A percentile compares a stretch with the other conserved stretches of the same genome.
phyloP scores from a whole-genome alignment of 2,888 invertebrate species.

The Ametastegia equiseti region DNA sequence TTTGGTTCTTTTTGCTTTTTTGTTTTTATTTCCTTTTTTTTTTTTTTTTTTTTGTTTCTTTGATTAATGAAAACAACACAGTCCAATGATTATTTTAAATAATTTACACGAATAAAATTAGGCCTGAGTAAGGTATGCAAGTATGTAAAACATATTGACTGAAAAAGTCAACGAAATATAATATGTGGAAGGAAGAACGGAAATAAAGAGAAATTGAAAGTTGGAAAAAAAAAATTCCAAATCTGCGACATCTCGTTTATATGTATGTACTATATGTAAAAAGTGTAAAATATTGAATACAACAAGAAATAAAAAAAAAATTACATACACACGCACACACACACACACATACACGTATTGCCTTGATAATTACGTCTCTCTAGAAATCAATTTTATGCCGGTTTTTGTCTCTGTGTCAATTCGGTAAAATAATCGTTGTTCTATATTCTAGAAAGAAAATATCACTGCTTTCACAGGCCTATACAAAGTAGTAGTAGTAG shows the following conservation, averaged over 20 bases:
- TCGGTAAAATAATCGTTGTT: constrained; percentile 24
- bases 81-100: not conserved
- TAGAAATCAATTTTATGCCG: constrained; percentile 36
- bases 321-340: constrained; percentile 10
- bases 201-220: not conserved
- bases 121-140: constrained; percentile 25
- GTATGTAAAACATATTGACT: not conserved
- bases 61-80: constrained; percentile 31
- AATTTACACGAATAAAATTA: constrained; percentile 20
- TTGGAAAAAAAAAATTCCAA: not conserved
- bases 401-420: constrained; percentile 35
- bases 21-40: constrained; percentile 47
- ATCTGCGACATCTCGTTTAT: not conserved
- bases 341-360: constrained; percentile 20
- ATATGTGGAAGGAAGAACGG: not conserved
- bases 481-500: constrained; percentile 58
- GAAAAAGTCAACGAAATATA: not conserved
- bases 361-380: constrained; percentile 4
- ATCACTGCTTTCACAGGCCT: constrained; percentile 69
- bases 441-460: constrained; percentile 31
- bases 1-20: too few relatives aligned
- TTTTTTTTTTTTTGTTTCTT: constrained; percentile 48
- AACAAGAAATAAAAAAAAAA: constrained; percentile 5
- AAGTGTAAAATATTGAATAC: constrained; percentile 15
- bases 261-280: not conserved